Conservation (phyloP, 2,888 invertebrate genomes). For the Ochropleura leucogaster region DNA sequence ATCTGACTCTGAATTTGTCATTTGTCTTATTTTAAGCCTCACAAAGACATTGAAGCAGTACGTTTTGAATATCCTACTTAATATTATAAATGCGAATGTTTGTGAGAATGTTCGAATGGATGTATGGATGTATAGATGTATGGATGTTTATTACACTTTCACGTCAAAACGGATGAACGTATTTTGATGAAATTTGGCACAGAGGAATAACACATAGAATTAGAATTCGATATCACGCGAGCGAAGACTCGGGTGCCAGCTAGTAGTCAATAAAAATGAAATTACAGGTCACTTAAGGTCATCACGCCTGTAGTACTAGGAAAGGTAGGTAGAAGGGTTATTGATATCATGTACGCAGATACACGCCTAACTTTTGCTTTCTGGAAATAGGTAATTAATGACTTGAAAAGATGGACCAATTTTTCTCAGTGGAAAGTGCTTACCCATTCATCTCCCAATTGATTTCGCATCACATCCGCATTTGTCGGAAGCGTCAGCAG, state of each 20-base stretch:
- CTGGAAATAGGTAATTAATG: neutral
- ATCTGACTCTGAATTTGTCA: neutral
- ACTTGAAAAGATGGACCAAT: neutral
- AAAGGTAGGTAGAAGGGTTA: neutral
- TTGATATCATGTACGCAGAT: neutral
- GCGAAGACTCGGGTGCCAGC: too few species aligned
- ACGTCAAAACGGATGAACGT: too few species aligned
- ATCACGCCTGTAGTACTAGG: neutral
- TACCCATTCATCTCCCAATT: neutral
- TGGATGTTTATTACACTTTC: too few species aligned
- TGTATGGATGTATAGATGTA: too few species aligned
- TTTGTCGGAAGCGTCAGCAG: conserved; percentile 31
- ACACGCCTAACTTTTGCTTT: neutral
- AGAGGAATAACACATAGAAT: too few species aligned
- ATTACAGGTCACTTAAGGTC: neutral
- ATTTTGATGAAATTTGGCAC: too few species aligned
- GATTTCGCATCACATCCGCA: conserved; percentile 21
- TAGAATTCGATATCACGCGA: too few species aligned
- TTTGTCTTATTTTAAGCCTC: neutral
- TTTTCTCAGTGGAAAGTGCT: neutral
- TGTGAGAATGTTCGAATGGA: too few species aligned
- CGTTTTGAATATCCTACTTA: neutral
- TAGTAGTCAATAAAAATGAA: neutral
- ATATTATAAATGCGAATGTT: too few species aligned
- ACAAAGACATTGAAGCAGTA: neutral